Base-by-base conservation (phyloP, 2,797 vertebrate genomes). In the Sebastes cheni region DNA sequence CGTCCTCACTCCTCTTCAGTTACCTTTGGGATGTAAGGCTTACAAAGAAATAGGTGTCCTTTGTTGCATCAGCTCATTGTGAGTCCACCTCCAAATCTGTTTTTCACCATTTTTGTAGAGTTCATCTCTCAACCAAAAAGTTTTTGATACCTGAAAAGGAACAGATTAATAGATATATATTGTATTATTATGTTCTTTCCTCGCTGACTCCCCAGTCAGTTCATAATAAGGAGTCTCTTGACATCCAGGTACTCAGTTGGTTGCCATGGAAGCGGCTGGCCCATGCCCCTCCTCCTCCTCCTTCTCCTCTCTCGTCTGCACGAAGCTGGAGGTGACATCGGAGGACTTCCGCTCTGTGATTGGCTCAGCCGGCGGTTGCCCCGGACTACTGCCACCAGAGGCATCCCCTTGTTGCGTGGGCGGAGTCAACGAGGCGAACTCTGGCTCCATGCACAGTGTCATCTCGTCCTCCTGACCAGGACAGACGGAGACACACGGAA, bases 281-380 rank as follows among this genome's bases (percentile, higher is more conserved):
- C 89, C 92, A 50, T 88, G 93, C 86, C 91, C 86, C 30, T 95
- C 89, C 91, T 90, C 96, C 72, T 97, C 96, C 70, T 97, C 96
- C 93, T 97, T 97, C 91, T 97, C 97, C 80, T 98, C 97, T 80
- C 97, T 96, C 14, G 95, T 97, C 91, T 99, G 97, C 89, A 97
- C 96, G n/a, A 97, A 95, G 71, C 96, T 96, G 29, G 97, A 95
- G 64, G 96, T 97, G 92, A 98, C 97, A 65, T 99, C 97, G 60
- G 97, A 97, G 85, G 97, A 92, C 93, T 99, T 99, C 86, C 94
- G 89, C 90, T 98, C 97, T 56, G 93, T 92, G 86, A 95, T 89
- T 86, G 88, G 92, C 80, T 96, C 95, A 42, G 89, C 84, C 3
- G 94, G 91, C 36, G 88, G 92, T 89, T 95, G 95, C 80, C 95